Conservation (phyloP, 2,113 vertebrate species). For the Anhinga rufa region DNA sequence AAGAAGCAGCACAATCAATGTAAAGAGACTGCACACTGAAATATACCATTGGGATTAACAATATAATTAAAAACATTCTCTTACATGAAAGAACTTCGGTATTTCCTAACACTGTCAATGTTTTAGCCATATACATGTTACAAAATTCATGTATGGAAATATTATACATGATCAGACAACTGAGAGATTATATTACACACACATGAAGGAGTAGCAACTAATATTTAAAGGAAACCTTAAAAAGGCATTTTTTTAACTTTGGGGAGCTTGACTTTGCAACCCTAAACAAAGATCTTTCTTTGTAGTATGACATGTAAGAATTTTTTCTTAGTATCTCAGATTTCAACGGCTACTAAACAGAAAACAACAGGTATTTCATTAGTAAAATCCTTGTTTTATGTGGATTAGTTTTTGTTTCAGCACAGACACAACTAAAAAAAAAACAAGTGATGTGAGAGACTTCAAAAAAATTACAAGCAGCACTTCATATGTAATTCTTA, state of each 20-base stretch:
- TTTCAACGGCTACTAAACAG: background rate
- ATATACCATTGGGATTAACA: background rate
- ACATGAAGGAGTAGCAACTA: background rate
- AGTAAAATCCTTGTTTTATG: background rate
- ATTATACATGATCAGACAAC: background rate
- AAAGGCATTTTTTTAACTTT: background rate
- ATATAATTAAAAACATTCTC: background rate
- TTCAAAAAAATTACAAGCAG: background rate
- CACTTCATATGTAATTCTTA: background rate
- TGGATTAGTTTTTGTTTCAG: background rate
- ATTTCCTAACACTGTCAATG: background rate
- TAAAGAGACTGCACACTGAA: constrained; percentile 29
- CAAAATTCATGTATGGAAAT: background rate
- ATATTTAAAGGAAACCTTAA: background rate
- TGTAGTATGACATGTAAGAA: background rate
- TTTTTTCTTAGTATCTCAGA: background rate
- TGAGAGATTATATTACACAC: background rate
- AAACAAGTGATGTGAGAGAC: background rate
- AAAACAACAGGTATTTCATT: background rate
- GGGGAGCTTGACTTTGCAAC: background rate
- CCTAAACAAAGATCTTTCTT: background rate
- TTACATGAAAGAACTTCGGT: background rate
- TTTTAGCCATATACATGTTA: background rate
- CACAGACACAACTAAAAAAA: background rate
- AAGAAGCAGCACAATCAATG: constrained; percentile 1